phyloP scores from a whole-genome alignment of 2,113 vertebrate species.

The Numenius arquata region DNA sequence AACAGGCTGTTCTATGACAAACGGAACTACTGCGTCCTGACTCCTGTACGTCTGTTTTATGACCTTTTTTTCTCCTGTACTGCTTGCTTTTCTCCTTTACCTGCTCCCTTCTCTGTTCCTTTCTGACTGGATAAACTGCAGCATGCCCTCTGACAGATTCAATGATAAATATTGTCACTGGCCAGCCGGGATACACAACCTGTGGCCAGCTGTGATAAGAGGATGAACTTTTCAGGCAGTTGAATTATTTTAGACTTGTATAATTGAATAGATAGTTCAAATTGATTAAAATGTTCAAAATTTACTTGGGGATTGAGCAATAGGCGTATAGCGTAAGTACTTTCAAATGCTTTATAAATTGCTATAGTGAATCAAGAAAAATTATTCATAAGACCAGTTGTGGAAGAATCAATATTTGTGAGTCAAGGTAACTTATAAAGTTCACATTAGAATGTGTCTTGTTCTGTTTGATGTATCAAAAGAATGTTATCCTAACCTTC shows the following conservation, averaged over 20 bases:
- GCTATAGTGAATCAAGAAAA: background rate
- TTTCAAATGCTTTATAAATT: background rate
- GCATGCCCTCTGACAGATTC: background rate
- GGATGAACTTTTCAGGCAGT: background rate
- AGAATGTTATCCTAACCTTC: background rate
- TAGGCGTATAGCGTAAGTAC: background rate
- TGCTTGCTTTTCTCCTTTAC: background rate
- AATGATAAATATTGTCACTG: background rate
- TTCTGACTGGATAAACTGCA: background rate
- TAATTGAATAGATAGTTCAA: background rate
- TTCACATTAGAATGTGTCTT: background rate
- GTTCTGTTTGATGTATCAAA: background rate
- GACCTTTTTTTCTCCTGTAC: background rate
- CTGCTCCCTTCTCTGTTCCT: background rate
- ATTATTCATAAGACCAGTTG: background rate
- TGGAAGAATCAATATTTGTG: background rate
- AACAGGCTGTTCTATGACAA: background rate
- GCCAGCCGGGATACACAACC: background rate
- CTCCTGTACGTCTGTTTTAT: background rate
- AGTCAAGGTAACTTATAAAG: background rate
- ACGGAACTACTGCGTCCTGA: background rate
- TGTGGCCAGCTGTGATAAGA: background rate
- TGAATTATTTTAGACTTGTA: background rate
- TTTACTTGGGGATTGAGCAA: background rate
- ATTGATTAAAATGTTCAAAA: background rate